A percentile compares a stretch with the other conserved stretches of the same genome.
Conservation (phyloP, 1,140 invertebrate species). For the Subanguina moxae region DNA sequence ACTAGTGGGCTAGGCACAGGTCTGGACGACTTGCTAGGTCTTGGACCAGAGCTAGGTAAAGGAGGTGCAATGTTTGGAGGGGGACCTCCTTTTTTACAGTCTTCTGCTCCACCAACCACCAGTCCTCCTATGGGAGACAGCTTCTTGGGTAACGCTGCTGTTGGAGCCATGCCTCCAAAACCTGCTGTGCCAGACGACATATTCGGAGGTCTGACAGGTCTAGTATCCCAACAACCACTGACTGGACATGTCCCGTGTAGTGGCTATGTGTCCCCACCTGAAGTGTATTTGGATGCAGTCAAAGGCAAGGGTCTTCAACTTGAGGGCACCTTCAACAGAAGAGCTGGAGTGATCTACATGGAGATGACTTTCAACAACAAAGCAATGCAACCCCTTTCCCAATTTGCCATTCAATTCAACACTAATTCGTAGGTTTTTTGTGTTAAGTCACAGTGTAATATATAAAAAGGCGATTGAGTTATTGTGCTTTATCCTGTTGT, state of each 20-base stretch:
- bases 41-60: not conserved
- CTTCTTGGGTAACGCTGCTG: constrained; percentile 27
- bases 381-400: constrained; percentile 93
- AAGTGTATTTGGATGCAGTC: constrained; percentile 46
- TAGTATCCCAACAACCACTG: constrained; percentile 28
- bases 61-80: constrained; percentile 68
- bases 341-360: constrained; percentile 82
- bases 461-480: no score
- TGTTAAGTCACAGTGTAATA: no score
- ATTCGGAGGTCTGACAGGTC: not conserved
- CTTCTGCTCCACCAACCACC: constrained; percentile 59
- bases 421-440: constrained; percentile 73
- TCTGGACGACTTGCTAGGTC: constrained; percentile 15
- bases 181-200: constrained; percentile 12
- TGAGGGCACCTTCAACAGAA: constrained; percentile 84
- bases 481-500: no score
- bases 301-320: constrained; percentile 82
- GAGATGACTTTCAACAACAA: constrained; percentile 94
- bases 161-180: constrained; percentile 22
- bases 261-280: not conserved
- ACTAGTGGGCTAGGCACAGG: not conserved
- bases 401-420: constrained; percentile 95
- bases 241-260: constrained; percentile 8
- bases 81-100: no score
- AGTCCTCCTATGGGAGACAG: not conserved